Evolutionary conservation across 2,888 invertebrate species (phyloP), one percentile per base, ranked within the genome.

Genomic region (Heliconius ethilla): DNA sequence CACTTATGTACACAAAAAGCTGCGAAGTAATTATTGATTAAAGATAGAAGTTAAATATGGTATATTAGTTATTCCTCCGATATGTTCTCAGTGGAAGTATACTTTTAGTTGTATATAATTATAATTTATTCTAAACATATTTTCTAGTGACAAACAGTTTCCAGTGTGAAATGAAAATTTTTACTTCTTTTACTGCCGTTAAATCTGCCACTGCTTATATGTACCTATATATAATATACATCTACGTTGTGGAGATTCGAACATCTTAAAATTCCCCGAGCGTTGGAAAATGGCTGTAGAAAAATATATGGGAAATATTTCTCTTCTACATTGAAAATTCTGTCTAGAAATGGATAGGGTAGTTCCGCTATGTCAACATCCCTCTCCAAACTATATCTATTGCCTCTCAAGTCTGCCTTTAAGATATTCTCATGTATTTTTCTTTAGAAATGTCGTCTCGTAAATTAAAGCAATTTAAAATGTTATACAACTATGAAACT

Each of bases 221-320:
- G 51, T 18, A 18, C 51, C 7, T 59, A 62, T 25, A 27, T n/a
- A 25, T 25, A 0, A 62, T 40, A 63, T 15, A n/a, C 13, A 33
- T 33, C 33, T 37, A 73, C 62, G 59, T 40, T 27, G 73, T 62
- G 22, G 33, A 73, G 73, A 40, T 63, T 63, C 45, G 27, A 74
- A 63, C 27, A 25, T 40, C 40, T 74, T 74, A 27, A 40, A 74
- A 74, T 45, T 74, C 63, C 74, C 40, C 74, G 40, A 74, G 74
- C 74, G 40, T 63, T 74, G 40, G 74, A 40, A 74, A 74, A 74
- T 74, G 40, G 74, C 27, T 29, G 62, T 74, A 74, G 74, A 74
- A 74, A 72, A 63, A 74, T 74, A 74, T 74, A 74, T 74, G 74
- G 63, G 69, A 25, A 74, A 63, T 74, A 74, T 74, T 63, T 74